A percentile compares a stretch with the other conserved stretches of the same genome.
Conservation (phyloP, 2,888 invertebrate genomes). For the Lasioglossum lativentre region DNA sequence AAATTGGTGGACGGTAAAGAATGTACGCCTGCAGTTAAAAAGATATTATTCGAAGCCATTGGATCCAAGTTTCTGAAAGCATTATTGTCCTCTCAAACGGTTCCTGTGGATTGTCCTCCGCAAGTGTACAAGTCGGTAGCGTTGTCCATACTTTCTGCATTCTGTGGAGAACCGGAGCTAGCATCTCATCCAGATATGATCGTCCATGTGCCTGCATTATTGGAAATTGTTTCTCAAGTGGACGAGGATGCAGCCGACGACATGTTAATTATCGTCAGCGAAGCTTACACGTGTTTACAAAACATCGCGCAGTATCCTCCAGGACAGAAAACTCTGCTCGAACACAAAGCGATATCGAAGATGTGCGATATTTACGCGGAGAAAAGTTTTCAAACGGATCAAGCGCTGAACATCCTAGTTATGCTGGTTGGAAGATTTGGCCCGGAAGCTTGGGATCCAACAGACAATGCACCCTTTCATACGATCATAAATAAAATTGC, state of each 20-base stretch:
- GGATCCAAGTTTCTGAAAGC: slow-evolving; percentile 94
- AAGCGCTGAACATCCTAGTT: slow-evolving; percentile 93
- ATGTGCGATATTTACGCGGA: slow-evolving; percentile 95
- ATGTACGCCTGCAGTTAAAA: slow-evolving; percentile 90
- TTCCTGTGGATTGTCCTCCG: slow-evolving; percentile 95
- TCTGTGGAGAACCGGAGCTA: slow-evolving; percentile 92
- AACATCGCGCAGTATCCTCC: slow-evolving; percentile 92
- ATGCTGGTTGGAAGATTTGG: slow-evolving; percentile 91
- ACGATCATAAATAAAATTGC: slow-evolving; percentile 93
- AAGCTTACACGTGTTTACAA: slow-evolving; percentile 93
- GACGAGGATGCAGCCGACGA: slow-evolving; percentile 95
- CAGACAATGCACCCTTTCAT: slow-evolving; percentile 92
- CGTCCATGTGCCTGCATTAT: slow-evolving; percentile 92
- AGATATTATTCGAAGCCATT: slow-evolving; percentile 94
- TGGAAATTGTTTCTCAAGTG: slow-evolving; percentile 93
- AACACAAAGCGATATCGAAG: slow-evolving; percentile 91
- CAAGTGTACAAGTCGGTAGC: slow-evolving; percentile 96
- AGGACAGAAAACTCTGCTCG: slow-evolving; percentile 92
- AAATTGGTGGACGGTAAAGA: slow-evolving; percentile 94
- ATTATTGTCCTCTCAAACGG: slow-evolving; percentile 90
- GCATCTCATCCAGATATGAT: slow-evolving; percentile 94
- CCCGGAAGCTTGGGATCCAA: slow-evolving; percentile 90
- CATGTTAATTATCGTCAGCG: slow-evolving; percentile 93
- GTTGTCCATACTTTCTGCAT: slow-evolving; percentile 93
- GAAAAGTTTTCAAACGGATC: slow-evolving; percentile 95